These are phyloP conservation scores for Rhabdornis inornatus DNA, from an alignment of 2,113 vertebrate species.

Conservation along the genomic window DNA sequence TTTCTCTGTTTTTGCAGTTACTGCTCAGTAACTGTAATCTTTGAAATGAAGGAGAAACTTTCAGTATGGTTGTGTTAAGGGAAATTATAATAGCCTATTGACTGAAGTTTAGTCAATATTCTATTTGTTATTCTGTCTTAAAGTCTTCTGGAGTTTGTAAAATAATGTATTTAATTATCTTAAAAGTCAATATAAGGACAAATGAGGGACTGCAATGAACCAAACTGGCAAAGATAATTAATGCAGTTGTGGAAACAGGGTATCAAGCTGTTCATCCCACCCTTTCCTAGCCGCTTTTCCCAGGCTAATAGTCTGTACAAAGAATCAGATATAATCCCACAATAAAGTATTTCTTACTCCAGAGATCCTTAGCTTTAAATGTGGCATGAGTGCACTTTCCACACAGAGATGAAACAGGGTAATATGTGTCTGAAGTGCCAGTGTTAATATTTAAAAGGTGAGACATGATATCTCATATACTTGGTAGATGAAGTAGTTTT, in stretches of 20 bases:
- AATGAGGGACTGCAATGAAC: constrained; percentile 23
- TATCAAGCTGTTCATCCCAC: not conserved
- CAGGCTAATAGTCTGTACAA: not conserved
- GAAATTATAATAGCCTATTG: constrained; percentile 76
- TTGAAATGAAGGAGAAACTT: constrained; percentile 54
- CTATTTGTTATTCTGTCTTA: constrained; percentile 70
- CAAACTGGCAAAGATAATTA: constrained; percentile 16
- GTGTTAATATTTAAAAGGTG: not conserved
- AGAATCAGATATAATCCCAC: not conserved
- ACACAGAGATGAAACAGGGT: not conserved
- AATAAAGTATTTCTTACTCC: not conserved
- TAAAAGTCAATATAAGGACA: constrained; percentile 65
- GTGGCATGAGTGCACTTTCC: not conserved
- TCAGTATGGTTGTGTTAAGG: constrained; percentile 71
- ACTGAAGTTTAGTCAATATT: constrained; percentile 64
- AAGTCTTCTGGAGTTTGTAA: constrained; percentile 57
- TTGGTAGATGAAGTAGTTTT: not conserved
- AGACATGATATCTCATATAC: not conserved
- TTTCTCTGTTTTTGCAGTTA: constrained; percentile 27
- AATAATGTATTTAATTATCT: constrained; percentile 72
- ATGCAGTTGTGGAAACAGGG: not conserved
- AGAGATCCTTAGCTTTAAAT: not conserved
- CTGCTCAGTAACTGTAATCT: constrained; percentile 44
- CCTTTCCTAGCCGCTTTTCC: not conserved
- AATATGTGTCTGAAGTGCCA: not conserved